A percentile compares a stretch with the other conserved stretches of the same genome.
These are phyloP conservation scores for Sclerodermus sp. DNA, from an alignment of 2,888 invertebrate species.

Conservation along the genomic window DNA sequence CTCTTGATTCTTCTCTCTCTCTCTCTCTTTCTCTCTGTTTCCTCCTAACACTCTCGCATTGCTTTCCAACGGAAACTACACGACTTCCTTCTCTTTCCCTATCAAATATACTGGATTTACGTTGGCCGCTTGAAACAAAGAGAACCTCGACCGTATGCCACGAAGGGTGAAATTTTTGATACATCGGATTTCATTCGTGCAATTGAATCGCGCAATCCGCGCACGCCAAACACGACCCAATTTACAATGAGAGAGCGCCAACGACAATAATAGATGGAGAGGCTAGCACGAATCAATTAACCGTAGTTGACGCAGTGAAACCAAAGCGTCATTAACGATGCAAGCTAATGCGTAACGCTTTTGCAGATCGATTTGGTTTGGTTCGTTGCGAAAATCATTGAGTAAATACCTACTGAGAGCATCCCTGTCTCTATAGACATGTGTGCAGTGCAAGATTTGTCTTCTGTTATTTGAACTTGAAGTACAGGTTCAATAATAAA, in stretches of 20 bases:
- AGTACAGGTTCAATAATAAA: too few relatives aligned
- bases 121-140: too few relatives aligned
- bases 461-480: too few relatives aligned
- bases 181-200: conserved; percentile 9
- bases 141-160: too few relatives aligned
- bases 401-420: conserved; percentile 7
- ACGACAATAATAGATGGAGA: conserved; percentile 31
- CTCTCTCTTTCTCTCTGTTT: too few relatives aligned
- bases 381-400: conserved; percentile 13
- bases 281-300: conserved; percentile 40
- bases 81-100: too few relatives aligned
- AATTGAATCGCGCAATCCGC: conserved; percentile 21
- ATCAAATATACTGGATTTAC: too few relatives aligned
- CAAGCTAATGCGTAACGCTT: conserved; percentile 27
- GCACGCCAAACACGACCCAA: conserved; percentile 13
- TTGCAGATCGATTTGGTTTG: conserved; percentile 4
- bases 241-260: conserved; percentile 19
- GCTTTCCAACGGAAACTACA: too few relatives aligned
- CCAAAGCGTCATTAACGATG: conserved; percentile 36
- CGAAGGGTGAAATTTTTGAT: conserved; percentile 8
- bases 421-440: too few relatives aligned
- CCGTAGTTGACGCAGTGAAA: conserved; percentile 35
- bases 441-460: too few relatives aligned
- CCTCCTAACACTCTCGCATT: too few relatives aligned
- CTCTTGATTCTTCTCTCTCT: neutral